Evolutionary conservation across 2,113 vertebrate species (phyloP).

Genomic region (Bolborhynchus lineola): DNA sequence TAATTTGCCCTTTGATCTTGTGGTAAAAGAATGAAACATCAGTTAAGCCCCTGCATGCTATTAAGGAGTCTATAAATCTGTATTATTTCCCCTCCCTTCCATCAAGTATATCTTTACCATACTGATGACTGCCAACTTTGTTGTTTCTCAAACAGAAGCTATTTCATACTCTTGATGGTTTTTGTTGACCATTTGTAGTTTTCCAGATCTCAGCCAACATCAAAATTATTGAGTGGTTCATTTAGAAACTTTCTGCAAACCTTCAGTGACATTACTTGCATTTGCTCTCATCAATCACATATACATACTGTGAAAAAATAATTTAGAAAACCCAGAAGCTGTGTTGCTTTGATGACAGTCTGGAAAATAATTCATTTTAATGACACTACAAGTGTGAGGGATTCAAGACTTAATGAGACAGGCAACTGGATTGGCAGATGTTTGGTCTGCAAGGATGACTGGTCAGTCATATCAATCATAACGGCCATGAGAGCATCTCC

Average conservation of each 20-base stretch:
- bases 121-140: not conserved
- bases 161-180: not conserved
- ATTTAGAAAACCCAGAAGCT: not conserved
- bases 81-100: not conserved
- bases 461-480: fast-evolving
- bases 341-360: not conserved
- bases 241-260: not conserved
- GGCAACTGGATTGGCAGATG: not conserved
- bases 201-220: not conserved
- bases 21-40: not conserved
- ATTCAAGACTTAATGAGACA: not conserved
- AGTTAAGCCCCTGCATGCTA: not conserved
- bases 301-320: not conserved
- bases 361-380: not conserved
- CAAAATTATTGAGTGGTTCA: not conserved
- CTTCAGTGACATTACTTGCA: not conserved
- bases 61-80: not conserved
- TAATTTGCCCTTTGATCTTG: not conserved
- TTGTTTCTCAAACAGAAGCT: not conserved
- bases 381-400: not conserved
- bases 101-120: not conserved
- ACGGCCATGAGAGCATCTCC: not conserved
- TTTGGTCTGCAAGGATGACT: not conserved
- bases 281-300: not conserved
- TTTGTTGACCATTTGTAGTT: not conserved